Conservation (phyloP, 2,797 vertebrate species). For the Gadopsis marmoratus region DNA sequence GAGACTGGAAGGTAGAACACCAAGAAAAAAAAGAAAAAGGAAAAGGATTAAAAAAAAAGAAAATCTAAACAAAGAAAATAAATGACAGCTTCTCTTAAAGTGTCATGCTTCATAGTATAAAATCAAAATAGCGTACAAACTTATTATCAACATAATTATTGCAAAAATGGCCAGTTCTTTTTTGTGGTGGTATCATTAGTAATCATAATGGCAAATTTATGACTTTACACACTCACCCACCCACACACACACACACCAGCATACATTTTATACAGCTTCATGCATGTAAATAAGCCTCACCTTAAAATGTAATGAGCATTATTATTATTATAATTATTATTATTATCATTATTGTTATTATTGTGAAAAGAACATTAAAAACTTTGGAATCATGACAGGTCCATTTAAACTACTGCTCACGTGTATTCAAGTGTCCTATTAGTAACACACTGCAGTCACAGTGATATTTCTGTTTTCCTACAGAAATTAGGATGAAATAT, state of each 20-base stretch:
- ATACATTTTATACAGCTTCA: slow-evolving; percentile 47
- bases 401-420: slow-evolving; percentile 28
- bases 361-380: neutral
- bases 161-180: slow-evolving; percentile 37
- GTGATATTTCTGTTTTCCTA: neutral
- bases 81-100: neutral
- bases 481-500: neutral
- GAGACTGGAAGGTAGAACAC: slow-evolving; percentile 14
- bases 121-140: neutral
- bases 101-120: neutral
- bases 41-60: too few species aligned
- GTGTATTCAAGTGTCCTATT: neutral
- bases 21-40: neutral
- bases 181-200: slow-evolving; percentile 7
- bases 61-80: too few species aligned
- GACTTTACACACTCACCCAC: slow-evolving; percentile 18
- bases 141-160: slow-evolving; percentile 51
- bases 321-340: slow-evolving; percentile 17
- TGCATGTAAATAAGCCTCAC: slow-evolving; percentile 40
- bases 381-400: slow-evolving; percentile 19
- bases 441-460: neutral
- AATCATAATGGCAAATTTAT: slow-evolving; percentile 35
- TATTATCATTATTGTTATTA: neutral
- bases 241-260: slow-evolving; percentile 38
- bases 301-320: neutral